These are phyloP conservation scores for Mormoops blainvillei DNA, from an alignment of 2,113 vertebrate species.

Conservation along the genomic window DNA sequence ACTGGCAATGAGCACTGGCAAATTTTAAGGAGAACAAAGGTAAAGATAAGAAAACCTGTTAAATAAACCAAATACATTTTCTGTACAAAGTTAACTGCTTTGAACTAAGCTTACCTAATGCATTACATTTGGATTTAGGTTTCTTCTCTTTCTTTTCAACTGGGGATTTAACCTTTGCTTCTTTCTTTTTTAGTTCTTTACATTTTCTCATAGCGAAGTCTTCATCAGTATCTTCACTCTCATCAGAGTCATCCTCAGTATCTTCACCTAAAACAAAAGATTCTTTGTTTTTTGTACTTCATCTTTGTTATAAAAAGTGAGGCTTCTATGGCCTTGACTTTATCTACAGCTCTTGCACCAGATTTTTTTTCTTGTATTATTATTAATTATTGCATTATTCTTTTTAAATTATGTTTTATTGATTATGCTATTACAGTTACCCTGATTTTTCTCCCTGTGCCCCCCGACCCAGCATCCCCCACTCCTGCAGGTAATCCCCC, in stretches of 20 bases:
- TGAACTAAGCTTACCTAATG: slow-evolving; percentile 61
- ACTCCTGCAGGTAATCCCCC: too few species aligned
- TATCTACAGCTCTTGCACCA: not conserved
- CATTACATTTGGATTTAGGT: slow-evolving; percentile 11
- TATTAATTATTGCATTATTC: too few species aligned
- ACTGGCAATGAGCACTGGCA: not conserved
- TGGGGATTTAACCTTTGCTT: slow-evolving; percentile 48
- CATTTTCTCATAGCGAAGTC: slow-evolving; percentile 76
- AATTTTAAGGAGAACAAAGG: not conserved
- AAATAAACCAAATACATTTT: not conserved
- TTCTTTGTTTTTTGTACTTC: not conserved
- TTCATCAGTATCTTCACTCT: slow-evolving; percentile 82
- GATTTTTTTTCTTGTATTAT: not conserved
- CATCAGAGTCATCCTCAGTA: slow-evolving; percentile 81
- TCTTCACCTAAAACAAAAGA: slow-evolving; percentile 72
- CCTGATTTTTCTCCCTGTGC: too few species aligned
- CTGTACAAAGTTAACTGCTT: not conserved
- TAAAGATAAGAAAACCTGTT: not conserved
- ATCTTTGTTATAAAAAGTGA: not conserved
- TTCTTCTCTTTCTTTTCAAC: slow-evolving; percentile 77
- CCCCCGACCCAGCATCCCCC: too few species aligned
- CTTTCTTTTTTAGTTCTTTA: slow-evolving; percentile 67
- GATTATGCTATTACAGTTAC: too few species aligned
- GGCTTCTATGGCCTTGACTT: not conserved
- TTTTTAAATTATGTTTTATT: too few species aligned